Evolutionary conservation across 1,140 invertebrate genomes (phyloP), one percentile per base, ranked within the genome.

Genomic region (Drosophila persimilis): DNA sequence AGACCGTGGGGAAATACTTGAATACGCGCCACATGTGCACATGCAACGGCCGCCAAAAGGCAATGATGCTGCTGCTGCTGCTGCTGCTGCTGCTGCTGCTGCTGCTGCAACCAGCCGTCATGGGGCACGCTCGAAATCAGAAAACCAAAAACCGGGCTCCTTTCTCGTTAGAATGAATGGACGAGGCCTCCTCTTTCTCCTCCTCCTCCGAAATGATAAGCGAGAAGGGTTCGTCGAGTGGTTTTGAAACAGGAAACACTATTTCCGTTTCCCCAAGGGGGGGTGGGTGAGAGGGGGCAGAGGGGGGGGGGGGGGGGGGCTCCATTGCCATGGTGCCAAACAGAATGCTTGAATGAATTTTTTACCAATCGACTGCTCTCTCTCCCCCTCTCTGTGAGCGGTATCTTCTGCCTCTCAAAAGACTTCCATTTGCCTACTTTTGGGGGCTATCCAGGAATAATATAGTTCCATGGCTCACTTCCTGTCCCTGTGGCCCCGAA

Each of bases 1-100:
- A 90, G 88, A 84, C 77, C 62, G 71, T 84, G 81, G 81, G 81
- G 77, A 84, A 90, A 90, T 88, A 90, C 88, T 80, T 88, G 88
- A 89, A 84, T 89, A 64, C 63, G 77, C 77, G 79, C 65, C 83
- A 88, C 88, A 90, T 90, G 88, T 84, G 35, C 35, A 26, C 35
- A 13, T 39, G 88, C 83, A 77, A 80, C 75, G 74, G 73, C 77
- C 69, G 80, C 77, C 81, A 77, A 86, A 81, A 85, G 76, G 56
- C 66, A 58, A 52, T 17, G 69, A 63, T 69, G 69, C 22, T 61
- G 31, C 53, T 6, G 24, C 3, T 24, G 24, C 24, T 24, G 24
- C 66, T 69, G 67, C 29, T 55, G 24, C 53, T 44, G 24, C 53
- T 6, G 24, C 3, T 24, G 24, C 24, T 24, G 24, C 66, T 69